Percentiles rank a stretch among this genome's conserved stretches.
phyloP scores from a whole-genome alignment of 2,888 invertebrate genomes.

The Galeruca laticollis region DNA sequence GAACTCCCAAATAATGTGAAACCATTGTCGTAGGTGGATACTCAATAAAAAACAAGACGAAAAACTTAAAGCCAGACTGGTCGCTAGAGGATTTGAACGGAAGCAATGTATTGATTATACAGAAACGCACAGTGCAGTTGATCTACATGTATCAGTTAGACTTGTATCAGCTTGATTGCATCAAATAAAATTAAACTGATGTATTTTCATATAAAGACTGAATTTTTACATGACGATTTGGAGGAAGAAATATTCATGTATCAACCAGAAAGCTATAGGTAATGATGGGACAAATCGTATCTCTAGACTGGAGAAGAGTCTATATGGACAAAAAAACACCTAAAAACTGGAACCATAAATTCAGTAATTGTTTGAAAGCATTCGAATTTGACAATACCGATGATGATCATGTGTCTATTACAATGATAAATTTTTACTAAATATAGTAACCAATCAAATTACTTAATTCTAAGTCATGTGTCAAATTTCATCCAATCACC shows the following conservation, averaged over 20 bases:
- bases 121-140: slow-evolving; percentile 49
- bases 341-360: slow-evolving; percentile 52
- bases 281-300: slow-evolving; percentile 25
- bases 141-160: too few relatives aligned
- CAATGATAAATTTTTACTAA: too few relatives aligned
- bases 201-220: slow-evolving; percentile 52
- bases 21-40: slow-evolving; percentile 51
- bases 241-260: slow-evolving; percentile 43
- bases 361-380: slow-evolving; percentile 47
- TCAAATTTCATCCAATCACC: too few relatives aligned
- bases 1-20: slow-evolving; percentile 45
- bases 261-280: slow-evolving; percentile 43
- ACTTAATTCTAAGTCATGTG: too few relatives aligned
- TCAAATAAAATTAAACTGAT: slow-evolving; percentile 48
- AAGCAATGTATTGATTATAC: slow-evolving; percentile 50
- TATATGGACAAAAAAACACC: slow-evolving; percentile 52
- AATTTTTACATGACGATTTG: slow-evolving; percentile 53
- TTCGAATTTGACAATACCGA: slow-evolving; percentile 44
- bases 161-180: slow-evolving; percentile 45
- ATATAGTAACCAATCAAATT: too few relatives aligned
- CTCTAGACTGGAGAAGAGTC: slow-evolving; percentile 28
- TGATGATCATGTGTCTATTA: too few relatives aligned
- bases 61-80: slow-evolving; percentile 49
- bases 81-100: slow-evolving; percentile 54
- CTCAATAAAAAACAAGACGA: slow-evolving; percentile 47